Evolutionary conservation across 1,140 invertebrate genomes (phyloP), one percentile per base, ranked within the genome.

Genomic region (Euura lappo): DNA sequence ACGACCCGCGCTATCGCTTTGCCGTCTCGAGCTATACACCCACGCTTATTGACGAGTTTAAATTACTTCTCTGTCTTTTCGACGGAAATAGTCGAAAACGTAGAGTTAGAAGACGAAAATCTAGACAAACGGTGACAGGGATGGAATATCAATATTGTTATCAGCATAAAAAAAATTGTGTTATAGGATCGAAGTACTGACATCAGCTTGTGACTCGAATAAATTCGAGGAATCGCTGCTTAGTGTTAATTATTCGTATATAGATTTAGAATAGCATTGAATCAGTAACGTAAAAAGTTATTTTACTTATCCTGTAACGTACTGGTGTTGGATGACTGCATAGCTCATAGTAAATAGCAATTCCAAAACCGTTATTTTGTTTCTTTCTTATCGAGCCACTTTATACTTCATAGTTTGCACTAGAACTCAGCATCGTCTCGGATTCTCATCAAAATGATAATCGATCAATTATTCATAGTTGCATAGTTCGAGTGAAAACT

Each of bases 261-360:
- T 28, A 28, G 28, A 28, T 28, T 28, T 28, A 81, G 80, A 81
- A 75, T 81, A 80, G 78, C 71, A 28, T 28, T 28, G 28, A 28
- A 28, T 28, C 60, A 80, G 78, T 81, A 64, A 64, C 13, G 13
- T 64, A 80, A 78, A 76, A 69, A 79, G 51, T 71, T 65, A 71
- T 47, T 71, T 75, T 76, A 75, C 74, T 72, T 74, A 79, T 77
- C 79, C 78, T 69, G 79, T 82, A 79, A 79, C 77, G 79, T 85
- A 85, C 80, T 83, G 78, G 76, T 83, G 78, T 85, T 85, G 80
- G 82, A 81, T 82, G 80, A 82, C 80, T 84, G 79, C 82, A 81
- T 86, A 85, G 84, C 85, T 87, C 85, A 87, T 86, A 86, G 82
- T 84, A 82, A 77, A 81, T 82, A 81, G 79, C 76, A 79, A 68